A percentile compares a stretch with the other conserved stretches of the same genome.
Conservation (phyloP, 2,113 vertebrate species). For the Chlorodrepanis virens region DNA sequence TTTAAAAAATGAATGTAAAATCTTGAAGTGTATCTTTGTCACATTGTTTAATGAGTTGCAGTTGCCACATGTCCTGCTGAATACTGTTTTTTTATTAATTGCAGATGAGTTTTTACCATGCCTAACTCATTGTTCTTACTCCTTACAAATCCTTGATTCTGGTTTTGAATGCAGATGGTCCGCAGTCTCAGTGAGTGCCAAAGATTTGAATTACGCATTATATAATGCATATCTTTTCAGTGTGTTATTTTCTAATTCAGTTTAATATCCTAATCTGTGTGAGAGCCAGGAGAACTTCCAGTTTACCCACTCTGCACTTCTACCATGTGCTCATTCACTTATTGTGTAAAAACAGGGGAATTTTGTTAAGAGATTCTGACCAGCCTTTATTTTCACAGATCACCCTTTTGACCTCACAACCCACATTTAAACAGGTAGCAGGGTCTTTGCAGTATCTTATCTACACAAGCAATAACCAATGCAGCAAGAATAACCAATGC, state of each 20-base stretch:
- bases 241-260: not conserved
- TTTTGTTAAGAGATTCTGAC: not conserved
- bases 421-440: not conserved
- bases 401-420: not conserved
- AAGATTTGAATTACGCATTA: not conserved
- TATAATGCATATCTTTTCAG: not conserved
- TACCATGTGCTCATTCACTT: not conserved
- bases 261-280: not conserved
- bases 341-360: not conserved
- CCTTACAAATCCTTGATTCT: not conserved
- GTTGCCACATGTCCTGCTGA: not conserved
- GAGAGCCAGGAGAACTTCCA: not conserved
- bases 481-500: not conserved
- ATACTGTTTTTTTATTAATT: not conserved
- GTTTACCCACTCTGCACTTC: not conserved
- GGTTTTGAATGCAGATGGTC: not conserved
- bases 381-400: not conserved
- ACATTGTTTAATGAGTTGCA: not conserved
- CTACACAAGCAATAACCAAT: not conserved
- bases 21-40: not conserved
- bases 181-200: not conserved
- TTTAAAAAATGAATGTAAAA: not conserved
- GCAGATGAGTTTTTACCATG: not conserved
- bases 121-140: not conserved
- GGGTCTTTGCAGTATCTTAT: not conserved